phyloP scores from a whole-genome alignment of 2,888 invertebrate genomes.

The Dolichomitus sp. region DNA sequence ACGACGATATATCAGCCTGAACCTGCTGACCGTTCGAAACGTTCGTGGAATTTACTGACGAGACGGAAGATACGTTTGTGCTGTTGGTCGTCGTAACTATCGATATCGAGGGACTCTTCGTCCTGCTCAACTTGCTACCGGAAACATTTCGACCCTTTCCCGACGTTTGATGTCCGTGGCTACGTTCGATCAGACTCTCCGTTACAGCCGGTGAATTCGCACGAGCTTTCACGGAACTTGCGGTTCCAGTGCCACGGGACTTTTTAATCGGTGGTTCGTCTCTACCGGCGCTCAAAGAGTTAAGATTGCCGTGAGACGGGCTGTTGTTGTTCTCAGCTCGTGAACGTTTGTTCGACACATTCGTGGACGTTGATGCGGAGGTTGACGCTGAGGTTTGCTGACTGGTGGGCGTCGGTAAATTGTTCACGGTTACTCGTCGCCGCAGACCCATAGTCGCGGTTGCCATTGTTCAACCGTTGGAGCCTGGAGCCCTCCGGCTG shows the following conservation, averaged over 20 bases:
- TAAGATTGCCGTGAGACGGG: slow-evolving; percentile 84
- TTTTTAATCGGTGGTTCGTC: slow-evolving; percentile 83
- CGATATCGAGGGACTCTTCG: slow-evolving; percentile 66
- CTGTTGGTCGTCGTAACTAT: slow-evolving; percentile 36
- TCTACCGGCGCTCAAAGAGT: slow-evolving; percentile 77
- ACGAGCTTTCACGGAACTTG: slow-evolving; percentile 60
- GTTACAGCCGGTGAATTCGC: slow-evolving; percentile 61
- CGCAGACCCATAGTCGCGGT: slow-evolving; percentile 85
- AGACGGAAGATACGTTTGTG: slow-evolving; percentile 16
- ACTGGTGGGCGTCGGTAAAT: slow-evolving; percentile 76
- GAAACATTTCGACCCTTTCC: slow-evolving; percentile 53
- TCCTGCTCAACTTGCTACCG: slow-evolving; percentile 63
- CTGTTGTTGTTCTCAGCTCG: slow-evolving; percentile 85
- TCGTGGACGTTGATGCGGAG: slow-evolving; percentile 65
- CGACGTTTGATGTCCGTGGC: slow-evolving; percentile 50
- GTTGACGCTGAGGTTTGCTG: slow-evolving; percentile 77
- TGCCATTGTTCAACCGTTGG: slow-evolving; percentile 77
- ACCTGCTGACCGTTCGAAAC: slow-evolving; percentile 53
- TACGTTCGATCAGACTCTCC: slow-evolving; percentile 47
- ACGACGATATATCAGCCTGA: slow-evolving; percentile 56
- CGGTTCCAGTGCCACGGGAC: slow-evolving; percentile 77
- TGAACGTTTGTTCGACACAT: slow-evolving; percentile 80
- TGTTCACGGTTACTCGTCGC: slow-evolving; percentile 83
- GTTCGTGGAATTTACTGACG: slow-evolving; percentile 50
- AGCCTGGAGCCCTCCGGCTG: slow-evolving; percentile 8